Percentiles rank a stretch among this genome's conserved stretches.
Conservation (phyloP, 2,797 vertebrate species). For the Silurus aristotelis region DNA sequence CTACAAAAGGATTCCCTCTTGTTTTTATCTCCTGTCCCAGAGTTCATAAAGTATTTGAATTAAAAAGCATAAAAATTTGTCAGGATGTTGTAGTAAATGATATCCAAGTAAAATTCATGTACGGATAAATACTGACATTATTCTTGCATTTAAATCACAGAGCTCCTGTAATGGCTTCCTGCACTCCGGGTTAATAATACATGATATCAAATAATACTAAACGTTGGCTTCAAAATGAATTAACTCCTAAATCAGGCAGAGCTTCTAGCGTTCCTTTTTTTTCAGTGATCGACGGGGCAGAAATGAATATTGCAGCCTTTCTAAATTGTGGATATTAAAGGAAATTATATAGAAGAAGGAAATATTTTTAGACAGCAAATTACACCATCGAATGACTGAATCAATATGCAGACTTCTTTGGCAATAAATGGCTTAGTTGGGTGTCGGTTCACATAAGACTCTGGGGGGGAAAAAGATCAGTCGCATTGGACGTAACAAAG, state of each 20-base stretch:
- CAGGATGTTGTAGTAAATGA: neutral
- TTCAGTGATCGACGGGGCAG: slow-evolving; percentile 18
- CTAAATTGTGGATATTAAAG: slow-evolving; percentile 22
- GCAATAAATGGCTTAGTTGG: neutral
- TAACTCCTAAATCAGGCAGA: slow-evolving; percentile 41
- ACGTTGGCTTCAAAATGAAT: slow-evolving; percentile 39
- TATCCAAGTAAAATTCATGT: neutral
- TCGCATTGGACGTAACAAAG: neutral
- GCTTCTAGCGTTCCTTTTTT: slow-evolving; percentile 17
- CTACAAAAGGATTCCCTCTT: too few species aligned
- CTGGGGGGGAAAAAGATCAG: neutral
- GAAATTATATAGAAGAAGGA: slow-evolving; percentile 40
- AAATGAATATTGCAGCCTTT: slow-evolving; percentile 24
- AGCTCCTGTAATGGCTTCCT: slow-evolving; percentile 5
- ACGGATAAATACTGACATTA: neutral
- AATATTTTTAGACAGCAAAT: slow-evolving; percentile 43
- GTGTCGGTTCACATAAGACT: neutral
- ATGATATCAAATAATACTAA: slow-evolving; percentile 31
- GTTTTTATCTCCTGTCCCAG: too few species aligned
- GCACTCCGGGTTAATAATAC: slow-evolving; percentile 1
- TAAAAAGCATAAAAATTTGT: neutral
- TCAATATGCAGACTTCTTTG: slow-evolving; percentile 25
- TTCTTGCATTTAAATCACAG: neutral
- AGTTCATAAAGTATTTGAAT: neutral
- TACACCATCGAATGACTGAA: slow-evolving; percentile 35